Percentiles rank a stretch among this genome's conserved stretches.
Evolutionary conservation across 2,113 vertebrate species (phyloP).

Genomic region (Laticauda colubrina): DNA sequence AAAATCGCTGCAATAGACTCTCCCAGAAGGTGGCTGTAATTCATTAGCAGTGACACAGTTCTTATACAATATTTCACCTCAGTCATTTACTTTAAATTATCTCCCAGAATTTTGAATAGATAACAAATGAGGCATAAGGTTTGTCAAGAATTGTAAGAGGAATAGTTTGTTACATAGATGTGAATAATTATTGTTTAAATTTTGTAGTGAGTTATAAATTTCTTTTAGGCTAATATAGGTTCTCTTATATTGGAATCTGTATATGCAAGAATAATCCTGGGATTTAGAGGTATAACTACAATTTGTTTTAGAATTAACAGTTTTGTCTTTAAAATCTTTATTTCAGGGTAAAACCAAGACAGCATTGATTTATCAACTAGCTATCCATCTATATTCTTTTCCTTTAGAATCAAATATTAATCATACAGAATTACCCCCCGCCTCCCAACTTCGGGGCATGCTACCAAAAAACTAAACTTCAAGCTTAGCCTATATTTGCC

Average conservation of each 20-base stretch:
- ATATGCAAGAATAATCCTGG: background rate
- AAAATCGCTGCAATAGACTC: constrained; percentile 7
- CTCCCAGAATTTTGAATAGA: background rate
- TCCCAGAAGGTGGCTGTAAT: constrained; percentile 18
- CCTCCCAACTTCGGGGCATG: background rate
- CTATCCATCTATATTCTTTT: background rate
- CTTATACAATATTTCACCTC: background rate
- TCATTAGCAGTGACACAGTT: background rate
- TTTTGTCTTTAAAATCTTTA: constrained; percentile 13
- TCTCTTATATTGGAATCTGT: background rate
- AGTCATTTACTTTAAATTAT: background rate
- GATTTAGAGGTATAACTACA: background rate
- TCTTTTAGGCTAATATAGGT: background rate
- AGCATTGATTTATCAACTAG: background rate
- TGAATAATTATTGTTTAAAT: constrained; percentile 2
- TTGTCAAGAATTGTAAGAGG: background rate
- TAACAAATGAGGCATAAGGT: constrained; percentile 3
- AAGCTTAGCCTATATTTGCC: background rate
- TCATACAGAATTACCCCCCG: background rate
- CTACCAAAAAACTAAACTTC: background rate
- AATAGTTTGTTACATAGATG: background rate
- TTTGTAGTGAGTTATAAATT: background rate
- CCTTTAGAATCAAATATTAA: background rate
- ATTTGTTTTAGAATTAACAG: constrained; percentile 20
- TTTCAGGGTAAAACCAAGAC: background rate